phyloP scores from a whole-genome alignment of 2,888 invertebrate genomes.

The Antheraea assamensis region DNA sequence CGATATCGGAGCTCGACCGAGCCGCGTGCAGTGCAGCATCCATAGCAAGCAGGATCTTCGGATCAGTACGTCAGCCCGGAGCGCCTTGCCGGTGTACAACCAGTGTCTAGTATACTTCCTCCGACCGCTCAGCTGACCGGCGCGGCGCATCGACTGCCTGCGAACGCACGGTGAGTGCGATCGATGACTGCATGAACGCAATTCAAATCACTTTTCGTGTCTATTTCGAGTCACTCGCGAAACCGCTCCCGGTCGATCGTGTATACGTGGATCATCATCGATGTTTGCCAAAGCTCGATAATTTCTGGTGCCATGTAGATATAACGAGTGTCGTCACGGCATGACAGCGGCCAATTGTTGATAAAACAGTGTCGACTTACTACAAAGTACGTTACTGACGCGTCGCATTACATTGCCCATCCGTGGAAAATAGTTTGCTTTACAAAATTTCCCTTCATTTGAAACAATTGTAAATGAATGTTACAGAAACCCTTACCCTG shows the following conservation, averaged over 20 bases:
- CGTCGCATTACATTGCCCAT: constrained; percentile 41
- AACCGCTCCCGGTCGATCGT: constrained; percentile 55
- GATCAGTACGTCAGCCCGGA: constrained; percentile 41
- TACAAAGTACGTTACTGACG: constrained; percentile 46
- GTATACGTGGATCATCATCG: constrained; percentile 34
- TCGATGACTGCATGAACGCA: constrained; percentile 74
- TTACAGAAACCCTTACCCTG: constrained; percentile 25
- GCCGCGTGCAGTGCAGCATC: constrained; percentile 58
- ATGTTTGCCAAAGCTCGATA: constrained; percentile 56
- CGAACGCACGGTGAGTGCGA: constrained; percentile 81
- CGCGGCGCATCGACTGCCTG: constrained; percentile 62
- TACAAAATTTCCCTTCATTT: constrained; percentile 23
- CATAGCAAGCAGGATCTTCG: constrained; percentile 54
- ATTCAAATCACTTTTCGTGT: constrained; percentile 61
- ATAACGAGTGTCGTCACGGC: constrained; percentile 55
- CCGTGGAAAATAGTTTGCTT: constrained; percentile 46
- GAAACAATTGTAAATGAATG: constrained; percentile 27
- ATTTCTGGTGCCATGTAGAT: constrained; percentile 54
- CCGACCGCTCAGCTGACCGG: constrained; percentile 75
- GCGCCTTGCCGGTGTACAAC: constrained; percentile 48
- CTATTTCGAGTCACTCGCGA: constrained; percentile 77
- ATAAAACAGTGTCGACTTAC: constrained; percentile 78
- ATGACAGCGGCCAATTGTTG: constrained; percentile 54
- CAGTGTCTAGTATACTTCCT: constrained; percentile 50
- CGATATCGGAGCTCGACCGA: constrained; percentile 56